These are phyloP conservation scores for Sipha flava DNA, from an alignment of 1,140 invertebrate species.

Conservation along the genomic window DNA sequence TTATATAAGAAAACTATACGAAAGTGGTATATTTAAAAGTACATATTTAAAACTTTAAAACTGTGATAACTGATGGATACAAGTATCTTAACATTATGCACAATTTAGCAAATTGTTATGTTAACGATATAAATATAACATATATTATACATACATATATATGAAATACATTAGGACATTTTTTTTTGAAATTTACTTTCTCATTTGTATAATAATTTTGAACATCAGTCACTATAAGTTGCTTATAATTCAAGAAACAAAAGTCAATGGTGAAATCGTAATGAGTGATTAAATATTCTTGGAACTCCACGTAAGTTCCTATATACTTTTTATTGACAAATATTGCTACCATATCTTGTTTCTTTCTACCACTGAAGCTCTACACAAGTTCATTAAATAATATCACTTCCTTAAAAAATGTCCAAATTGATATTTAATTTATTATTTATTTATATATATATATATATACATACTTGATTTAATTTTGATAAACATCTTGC, in stretches of 20 bases:
- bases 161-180: too few species aligned
- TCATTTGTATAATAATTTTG: not conserved
- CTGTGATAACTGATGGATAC: too few species aligned
- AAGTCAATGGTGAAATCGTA: not conserved
- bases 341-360: not conserved
- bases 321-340: constrained; percentile 1
- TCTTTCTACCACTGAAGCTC: not conserved
- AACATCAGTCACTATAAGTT: not conserved
- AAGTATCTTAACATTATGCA: too few species aligned
- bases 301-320: not conserved
- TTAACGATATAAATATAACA: too few species aligned
- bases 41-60: too few species aligned
- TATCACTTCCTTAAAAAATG: too few species aligned
- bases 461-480: not conserved
- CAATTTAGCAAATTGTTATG: too few species aligned
- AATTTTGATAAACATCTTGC: constrained; percentile 11
- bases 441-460: too few species aligned
- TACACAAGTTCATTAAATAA: not conserved
- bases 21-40: too few species aligned
- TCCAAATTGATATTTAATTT: not conserved
- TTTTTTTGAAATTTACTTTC: too few species aligned
- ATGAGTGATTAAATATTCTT: not conserved
- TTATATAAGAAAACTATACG: too few species aligned
- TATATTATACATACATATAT: too few species aligned
- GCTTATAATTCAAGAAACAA: not conserved